These are phyloP conservation scores for Archips crataeganus DNA, from an alignment of 2,888 invertebrate genomes.

Conservation along the genomic window DNA sequence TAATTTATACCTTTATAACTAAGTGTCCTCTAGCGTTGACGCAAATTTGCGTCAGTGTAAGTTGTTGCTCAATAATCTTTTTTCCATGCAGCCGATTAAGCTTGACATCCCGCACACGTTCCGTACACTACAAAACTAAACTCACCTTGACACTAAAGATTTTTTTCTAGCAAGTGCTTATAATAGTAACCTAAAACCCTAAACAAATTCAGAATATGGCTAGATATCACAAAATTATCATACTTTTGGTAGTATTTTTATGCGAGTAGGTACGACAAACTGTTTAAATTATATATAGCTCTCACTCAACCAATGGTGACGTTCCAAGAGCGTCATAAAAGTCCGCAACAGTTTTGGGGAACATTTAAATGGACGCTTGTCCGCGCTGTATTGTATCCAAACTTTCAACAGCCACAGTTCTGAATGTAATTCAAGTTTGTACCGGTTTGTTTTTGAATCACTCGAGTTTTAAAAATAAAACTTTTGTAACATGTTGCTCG, in stretches of 20 bases:
- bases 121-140: too few relatives aligned
- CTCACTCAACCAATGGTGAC: conserved; percentile 53
- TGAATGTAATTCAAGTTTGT: conserved; percentile 47
- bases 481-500: neutral
- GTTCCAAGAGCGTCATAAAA: conserved; percentile 62
- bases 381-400: conserved; percentile 54
- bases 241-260: conserved; percentile 16
- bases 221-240: neutral
- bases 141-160: too few relatives aligned
- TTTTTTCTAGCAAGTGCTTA: too few relatives aligned
- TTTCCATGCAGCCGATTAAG: too few relatives aligned
- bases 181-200: neutral
- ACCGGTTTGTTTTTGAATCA: conserved; percentile 43
- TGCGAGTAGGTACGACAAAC: conserved; percentile 51
- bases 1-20: too few relatives aligned
- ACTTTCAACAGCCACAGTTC: conserved; percentile 51
- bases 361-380: conserved; percentile 58
- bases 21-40: too few relatives aligned
- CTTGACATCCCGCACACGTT: too few relatives aligned
- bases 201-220: neutral
- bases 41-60: too few relatives aligned
- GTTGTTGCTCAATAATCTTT: too few relatives aligned
- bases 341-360: conserved; percentile 58
- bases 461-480: conserved; percentile 7
- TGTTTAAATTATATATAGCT: conserved; percentile 60